Base-by-base conservation (phyloP, 2,797 vertebrate genomes). In the Taeniopygia guttata region DNA sequence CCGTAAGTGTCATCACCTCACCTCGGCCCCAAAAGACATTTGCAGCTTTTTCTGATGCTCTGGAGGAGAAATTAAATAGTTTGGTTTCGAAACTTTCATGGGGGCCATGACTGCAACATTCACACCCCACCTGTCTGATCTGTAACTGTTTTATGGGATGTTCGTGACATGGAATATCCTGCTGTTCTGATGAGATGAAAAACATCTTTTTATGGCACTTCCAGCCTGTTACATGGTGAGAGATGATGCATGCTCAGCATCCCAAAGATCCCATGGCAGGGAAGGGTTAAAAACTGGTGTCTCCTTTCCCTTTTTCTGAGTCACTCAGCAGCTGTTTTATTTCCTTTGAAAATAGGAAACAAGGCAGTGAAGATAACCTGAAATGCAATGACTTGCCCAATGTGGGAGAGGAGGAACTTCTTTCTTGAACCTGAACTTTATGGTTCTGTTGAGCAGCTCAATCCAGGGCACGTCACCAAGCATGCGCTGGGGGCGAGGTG, bases 321-420 rank as follows among this genome's bases (percentile, higher is more conserved):
- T 46, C 0, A 0, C 78, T 79, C 36, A 87, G 48, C 56, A 95
- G 78, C 8, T 5, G 10, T 51, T 67, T 84, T 89, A 63, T 96
- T 91, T 97, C 89, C 94, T 90, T 59, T 77, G 30, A 43, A 95
- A 98, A 97, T 97, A 99, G 99, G 98, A 99, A 99, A 96, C 98
- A 98, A 97, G 98, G 98, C 98, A 99, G 98, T 10, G 98, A 98
- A 83, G 99, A 99, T 67, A 98, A 98, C 74, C 95, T 98, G 93
- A 98, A 93, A 94, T 98, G 97, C 87, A 95, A 98, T 51, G 98
- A 98, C 76, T 97, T 98, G 94, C 98, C 98, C 95, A 98, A 98
- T 10, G 97, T 98, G 87, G 98, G 98, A 94, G 98, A 99, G 95
- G 98, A 99, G 58, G 98, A 99, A 95, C 97, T 98, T 93, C 98